Conservation (phyloP, 23 tunicate species). For the Aplidium turbinatum region DNA sequence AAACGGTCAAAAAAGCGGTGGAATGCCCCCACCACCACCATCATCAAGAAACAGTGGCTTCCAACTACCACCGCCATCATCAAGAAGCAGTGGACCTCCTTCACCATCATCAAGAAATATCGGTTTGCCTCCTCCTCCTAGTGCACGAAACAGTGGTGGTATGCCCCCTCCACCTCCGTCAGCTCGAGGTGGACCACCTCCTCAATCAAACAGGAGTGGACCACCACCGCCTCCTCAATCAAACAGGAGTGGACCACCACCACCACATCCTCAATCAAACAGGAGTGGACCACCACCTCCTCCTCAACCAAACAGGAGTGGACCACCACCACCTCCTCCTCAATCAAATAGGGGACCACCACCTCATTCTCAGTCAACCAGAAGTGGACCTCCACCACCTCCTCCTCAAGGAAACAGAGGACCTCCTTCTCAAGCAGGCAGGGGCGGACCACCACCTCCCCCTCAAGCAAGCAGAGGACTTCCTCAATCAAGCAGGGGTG, state of each 20-base stretch:
- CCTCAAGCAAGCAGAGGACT: constrained; percentile 16
- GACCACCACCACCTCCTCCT: constrained; percentile 38
- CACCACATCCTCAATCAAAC: neutral
- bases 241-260: neutral
- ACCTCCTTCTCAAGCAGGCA: neutral
- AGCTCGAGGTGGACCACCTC: constrained; percentile 27
- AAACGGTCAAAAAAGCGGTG: neutral
- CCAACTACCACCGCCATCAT: constrained; percentile 24
- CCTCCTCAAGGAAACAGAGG: neutral
- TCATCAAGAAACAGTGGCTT: constrained; percentile 18
- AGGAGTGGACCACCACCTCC: constrained; percentile 11
- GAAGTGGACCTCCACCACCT: constrained; percentile 41
- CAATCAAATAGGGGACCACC: constrained; percentile 19
- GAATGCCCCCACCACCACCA: constrained; percentile 36
- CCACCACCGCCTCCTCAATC: constrained; percentile 33
- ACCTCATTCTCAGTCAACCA: constrained; percentile 6
- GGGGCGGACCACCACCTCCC: constrained; percentile 7
- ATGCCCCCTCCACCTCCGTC: constrained; percentile 27
- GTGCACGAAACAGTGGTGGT: neutral
- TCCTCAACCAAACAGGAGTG: neutral
- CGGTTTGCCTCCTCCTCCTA: constrained; percentile 1
- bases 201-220: constrained; percentile 12
- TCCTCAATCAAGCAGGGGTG: neutral
- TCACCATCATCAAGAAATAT: constrained; percentile 14
- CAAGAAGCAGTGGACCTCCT: constrained; percentile 23